phyloP scores from a whole-genome alignment of 1,140 invertebrate genomes.

The Drosophila quadrilineata region DNA sequence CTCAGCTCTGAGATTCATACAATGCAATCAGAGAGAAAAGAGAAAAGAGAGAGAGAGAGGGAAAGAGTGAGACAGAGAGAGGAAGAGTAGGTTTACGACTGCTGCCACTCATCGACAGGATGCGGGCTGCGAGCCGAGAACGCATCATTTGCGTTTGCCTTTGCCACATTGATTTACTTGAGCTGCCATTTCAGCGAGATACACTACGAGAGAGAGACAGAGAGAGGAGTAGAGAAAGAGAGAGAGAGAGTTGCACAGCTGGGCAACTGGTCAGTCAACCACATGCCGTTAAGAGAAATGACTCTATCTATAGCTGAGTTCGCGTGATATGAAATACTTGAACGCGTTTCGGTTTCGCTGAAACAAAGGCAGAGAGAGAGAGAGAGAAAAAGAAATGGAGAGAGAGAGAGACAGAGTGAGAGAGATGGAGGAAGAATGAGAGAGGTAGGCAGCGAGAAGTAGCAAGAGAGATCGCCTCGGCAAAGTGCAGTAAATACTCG shows the following conservation, averaged over 20 bases:
- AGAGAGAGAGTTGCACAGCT: no score
- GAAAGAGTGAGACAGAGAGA: no score
- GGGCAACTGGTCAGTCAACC: no score
- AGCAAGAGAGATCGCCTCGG: slow-evolving; percentile 10
- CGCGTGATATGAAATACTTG: slow-evolving; percentile 38
- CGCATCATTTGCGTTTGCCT: slow-evolving; percentile 56
- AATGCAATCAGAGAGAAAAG: no score
- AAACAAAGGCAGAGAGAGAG: no score
- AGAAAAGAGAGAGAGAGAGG: no score
- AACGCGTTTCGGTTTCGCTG: slow-evolving; percentile 4
- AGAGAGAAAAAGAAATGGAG: no score
- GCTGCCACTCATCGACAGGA: slow-evolving; percentile 44
- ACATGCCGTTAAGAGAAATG: slow-evolving; percentile 28
- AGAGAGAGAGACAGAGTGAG: neutral
- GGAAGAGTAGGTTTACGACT: slow-evolving; percentile 35
- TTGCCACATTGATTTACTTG: slow-evolving; percentile 31
- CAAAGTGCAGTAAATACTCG: slow-evolving; percentile 8
- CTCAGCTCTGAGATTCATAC: neutral
- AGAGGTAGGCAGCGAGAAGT: neutral
- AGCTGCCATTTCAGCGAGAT: slow-evolving; percentile 12
- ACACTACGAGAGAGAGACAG: neutral
- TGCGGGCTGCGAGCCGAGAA: slow-evolving; percentile 37
- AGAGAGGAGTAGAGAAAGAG: neutral
- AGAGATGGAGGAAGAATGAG: neutral
- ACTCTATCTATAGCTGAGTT: slow-evolving; percentile 26